phyloP scores from a whole-genome alignment of 2,888 invertebrate genomes.

The Drosophila barbarae region DNA sequence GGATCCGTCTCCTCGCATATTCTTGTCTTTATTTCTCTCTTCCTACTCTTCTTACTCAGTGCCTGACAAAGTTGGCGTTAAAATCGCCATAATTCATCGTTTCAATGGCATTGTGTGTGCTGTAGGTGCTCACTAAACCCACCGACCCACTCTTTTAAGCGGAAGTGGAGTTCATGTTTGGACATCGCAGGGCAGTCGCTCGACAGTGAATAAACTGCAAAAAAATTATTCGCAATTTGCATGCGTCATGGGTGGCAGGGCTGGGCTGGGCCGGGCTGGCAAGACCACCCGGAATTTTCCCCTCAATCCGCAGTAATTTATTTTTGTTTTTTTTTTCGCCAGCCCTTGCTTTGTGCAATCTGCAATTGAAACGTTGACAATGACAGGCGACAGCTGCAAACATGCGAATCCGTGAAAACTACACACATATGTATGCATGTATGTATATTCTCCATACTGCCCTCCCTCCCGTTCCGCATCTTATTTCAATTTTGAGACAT shows the following conservation, averaged over 20 bases:
- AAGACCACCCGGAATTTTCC: background rate
- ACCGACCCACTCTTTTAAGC: conserved; percentile 4
- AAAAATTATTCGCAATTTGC: conserved; percentile 65
- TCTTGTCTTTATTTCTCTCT: background rate
- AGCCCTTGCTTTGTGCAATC: conserved; percentile 23
- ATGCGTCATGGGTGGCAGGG: conserved; percentile 32
- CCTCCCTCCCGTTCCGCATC: conserved; percentile 11
- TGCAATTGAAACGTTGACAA: conserved; percentile 67
- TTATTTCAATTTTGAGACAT: conserved; percentile 62
- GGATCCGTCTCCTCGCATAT: conserved; percentile 28
- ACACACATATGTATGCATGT: background rate
- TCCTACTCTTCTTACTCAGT: background rate
- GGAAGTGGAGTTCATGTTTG: conserved; percentile 66
- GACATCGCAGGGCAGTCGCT: conserved; percentile 48
- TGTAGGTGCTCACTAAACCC: background rate
- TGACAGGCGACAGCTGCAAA: conserved; percentile 47
- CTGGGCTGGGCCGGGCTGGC: background rate
- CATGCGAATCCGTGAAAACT: conserved; percentile 39
- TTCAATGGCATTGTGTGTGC: conserved; percentile 56
- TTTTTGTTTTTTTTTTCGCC: conserved; percentile 20
- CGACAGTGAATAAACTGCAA: conserved; percentile 20
- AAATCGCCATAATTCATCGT: conserved; percentile 73
- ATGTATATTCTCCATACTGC: background rate
- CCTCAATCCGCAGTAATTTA: conserved; percentile 47
- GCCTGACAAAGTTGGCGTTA: conserved; percentile 59